A percentile compares a stretch with the other conserved stretches of the same genome.
phyloP scores from a whole-genome alignment of 1,140 invertebrate species.

The Heliconius himera region DNA sequence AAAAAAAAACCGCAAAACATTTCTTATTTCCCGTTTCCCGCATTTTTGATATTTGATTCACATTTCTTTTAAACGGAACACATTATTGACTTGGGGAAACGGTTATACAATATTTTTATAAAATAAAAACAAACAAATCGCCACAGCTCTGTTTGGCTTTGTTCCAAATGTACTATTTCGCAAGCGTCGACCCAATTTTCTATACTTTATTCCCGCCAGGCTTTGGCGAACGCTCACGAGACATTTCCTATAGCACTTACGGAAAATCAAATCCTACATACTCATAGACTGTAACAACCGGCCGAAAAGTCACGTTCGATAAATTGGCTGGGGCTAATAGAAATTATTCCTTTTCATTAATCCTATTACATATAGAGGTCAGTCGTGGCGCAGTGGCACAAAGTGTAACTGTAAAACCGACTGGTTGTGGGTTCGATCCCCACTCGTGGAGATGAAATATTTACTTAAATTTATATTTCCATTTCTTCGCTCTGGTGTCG shows the following conservation, averaged over 20 bases:
- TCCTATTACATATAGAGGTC: neutral
- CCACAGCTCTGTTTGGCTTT: slow-evolving; percentile 63
- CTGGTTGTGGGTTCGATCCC: too few relatives aligned
- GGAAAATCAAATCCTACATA: slow-evolving; percentile 62
- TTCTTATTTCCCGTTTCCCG: neutral
- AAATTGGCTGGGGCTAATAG: slow-evolving; percentile 47
- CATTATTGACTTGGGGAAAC: slow-evolving; percentile 58
- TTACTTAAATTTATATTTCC: too few relatives aligned
- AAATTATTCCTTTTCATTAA: slow-evolving; percentile 44
- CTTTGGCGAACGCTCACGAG: slow-evolving; percentile 50
- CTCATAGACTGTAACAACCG: slow-evolving; percentile 50
- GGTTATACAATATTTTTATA: slow-evolving; percentile 66
- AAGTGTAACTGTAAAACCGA: too few relatives aligned
- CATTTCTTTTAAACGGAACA: slow-evolving; percentile 53
- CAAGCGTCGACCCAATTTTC: slow-evolving; percentile 71
- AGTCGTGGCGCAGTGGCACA: too few relatives aligned
- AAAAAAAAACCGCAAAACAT: neutral
- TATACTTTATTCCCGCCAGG: slow-evolving; percentile 65
- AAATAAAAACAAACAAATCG: slow-evolving; percentile 69
- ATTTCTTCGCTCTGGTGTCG: too few relatives aligned
- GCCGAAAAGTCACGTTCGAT: slow-evolving; percentile 48
- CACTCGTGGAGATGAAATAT: too few relatives aligned
- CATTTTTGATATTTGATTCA: slow-evolving; percentile 40
- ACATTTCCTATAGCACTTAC: slow-evolving; percentile 70
- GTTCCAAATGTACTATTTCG: slow-evolving; percentile 66